A percentile compares a stretch with the other conserved stretches of the same genome.
These are phyloP conservation scores for Synaphobranchus kaupii DNA, from an alignment of 2,797 vertebrate genomes.

Conservation along the genomic window DNA sequence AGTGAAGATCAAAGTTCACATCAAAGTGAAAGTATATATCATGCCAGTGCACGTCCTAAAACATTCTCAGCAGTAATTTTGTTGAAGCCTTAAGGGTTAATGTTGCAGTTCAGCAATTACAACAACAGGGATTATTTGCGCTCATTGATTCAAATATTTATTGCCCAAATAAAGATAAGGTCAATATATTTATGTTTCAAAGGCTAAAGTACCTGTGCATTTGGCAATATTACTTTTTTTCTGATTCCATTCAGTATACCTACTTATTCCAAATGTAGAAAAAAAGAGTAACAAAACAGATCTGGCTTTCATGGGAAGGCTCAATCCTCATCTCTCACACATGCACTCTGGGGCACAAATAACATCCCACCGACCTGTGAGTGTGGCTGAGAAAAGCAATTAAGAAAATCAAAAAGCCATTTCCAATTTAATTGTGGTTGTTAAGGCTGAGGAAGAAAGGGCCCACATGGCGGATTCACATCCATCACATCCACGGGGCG, in stretches of 20 bases:
- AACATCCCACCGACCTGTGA: constrained; percentile 12
- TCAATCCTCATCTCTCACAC: constrained; percentile 5
- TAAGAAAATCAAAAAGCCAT: constrained; percentile 30
- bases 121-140: not conserved
- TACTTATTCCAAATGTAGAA: not conserved
- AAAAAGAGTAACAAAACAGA: not conserved
- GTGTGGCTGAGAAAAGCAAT: constrained; percentile 11
- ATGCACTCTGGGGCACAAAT: not conserved
- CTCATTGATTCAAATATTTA: not conserved
- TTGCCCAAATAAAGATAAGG: not conserved
- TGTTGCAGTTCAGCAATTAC: not conserved
- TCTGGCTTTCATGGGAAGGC: constrained; percentile 1
- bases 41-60: not conserved
- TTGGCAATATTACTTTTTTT: not conserved
- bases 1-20: not conserved
- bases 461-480: not conserved
- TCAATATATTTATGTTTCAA: constrained; percentile 20
- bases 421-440: constrained; percentile 23
- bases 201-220: constrained; percentile 2
- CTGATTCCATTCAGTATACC: not conserved
- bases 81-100: not conserved
- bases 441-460: constrained; percentile 16
- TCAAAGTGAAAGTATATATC: not conserved
- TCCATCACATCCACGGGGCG: constrained; percentile 5
- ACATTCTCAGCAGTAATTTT: not conserved